phyloP scores from a whole-genome alignment of 2,113 vertebrate species.

The Mustelus asterias region DNA sequence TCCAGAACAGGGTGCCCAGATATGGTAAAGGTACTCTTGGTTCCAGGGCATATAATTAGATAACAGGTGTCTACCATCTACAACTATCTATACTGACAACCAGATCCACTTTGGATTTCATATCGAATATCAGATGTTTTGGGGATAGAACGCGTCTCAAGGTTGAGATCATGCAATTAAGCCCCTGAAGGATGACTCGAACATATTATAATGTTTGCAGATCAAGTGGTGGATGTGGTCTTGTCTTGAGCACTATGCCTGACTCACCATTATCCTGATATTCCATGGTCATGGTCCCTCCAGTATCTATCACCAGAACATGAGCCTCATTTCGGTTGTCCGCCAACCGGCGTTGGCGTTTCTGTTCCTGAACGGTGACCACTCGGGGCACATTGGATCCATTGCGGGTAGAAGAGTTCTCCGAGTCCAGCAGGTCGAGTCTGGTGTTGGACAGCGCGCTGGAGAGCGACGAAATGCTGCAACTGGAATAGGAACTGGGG shows the following conservation, averaged over 20 bases:
- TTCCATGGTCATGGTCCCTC: conserved; percentile 88
- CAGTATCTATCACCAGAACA: conserved; percentile 82
- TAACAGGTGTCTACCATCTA: not conserved
- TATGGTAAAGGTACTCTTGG: not conserved
- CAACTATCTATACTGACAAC: not conserved
- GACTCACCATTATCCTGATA: conserved; percentile 64
- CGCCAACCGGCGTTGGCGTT: conserved; percentile 43
- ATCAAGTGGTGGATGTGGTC: not conserved
- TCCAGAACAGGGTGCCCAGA: not conserved
- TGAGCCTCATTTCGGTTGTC: conserved; percentile 51
- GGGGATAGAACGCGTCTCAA: not conserved
- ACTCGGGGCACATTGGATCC: not conserved
- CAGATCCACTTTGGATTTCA: not conserved
- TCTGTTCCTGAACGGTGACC: not conserved
- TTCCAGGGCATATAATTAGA: not conserved
- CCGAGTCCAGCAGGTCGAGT: conserved; percentile 33
- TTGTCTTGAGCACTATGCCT: not conserved
- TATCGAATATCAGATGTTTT: not conserved
- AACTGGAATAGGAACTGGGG: not conserved
- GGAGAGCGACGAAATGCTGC: conserved; percentile 45
- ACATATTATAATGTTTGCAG: too few species aligned
- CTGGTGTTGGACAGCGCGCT: conserved; percentile 49
- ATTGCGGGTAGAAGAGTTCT: not conserved
- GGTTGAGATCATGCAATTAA: not conserved
- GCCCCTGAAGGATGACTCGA: too few species aligned